These are phyloP conservation scores for Pipra filicauda DNA, from an alignment of 2,113 vertebrate genomes.

Conservation along the genomic window DNA sequence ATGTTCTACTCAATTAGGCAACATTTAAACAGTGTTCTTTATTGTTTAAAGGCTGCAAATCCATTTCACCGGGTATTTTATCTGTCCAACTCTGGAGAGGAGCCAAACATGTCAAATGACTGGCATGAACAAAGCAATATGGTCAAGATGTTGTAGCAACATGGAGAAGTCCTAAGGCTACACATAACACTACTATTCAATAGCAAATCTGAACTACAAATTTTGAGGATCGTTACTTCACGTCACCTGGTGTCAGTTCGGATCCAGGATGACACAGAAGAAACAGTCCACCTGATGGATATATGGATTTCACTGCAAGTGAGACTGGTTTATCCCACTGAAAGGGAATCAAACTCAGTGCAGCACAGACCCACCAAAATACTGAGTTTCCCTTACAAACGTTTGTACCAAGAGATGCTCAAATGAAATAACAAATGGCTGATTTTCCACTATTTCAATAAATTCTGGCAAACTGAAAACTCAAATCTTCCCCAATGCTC, in stretches of 20 bases:
- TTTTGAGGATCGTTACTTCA: too few species aligned
- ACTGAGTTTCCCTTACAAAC: neutral
- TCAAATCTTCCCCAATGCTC: neutral
- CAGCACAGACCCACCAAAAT: neutral
- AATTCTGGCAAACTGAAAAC: neutral
- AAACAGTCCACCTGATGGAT: neutral
- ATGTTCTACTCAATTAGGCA: neutral
- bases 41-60: neutral
- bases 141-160: neutral
- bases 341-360: neutral
- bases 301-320: rapidly evolving
- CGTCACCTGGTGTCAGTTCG: neutral
- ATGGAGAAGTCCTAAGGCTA: neutral
- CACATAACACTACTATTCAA: neutral
- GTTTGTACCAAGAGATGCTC: neutral
- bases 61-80: neutral
- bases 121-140: neutral
- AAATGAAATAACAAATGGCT: neutral
- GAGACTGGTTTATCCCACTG: neutral
- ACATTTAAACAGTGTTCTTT: neutral
- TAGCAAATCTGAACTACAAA: neutral
- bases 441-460: neutral
- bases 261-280: neutral
- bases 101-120: neutral
- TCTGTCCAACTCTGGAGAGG: neutral